A percentile compares a stretch with the other conserved stretches of the same genome.
These are phyloP conservation scores for Chrysopilus asiliformis DNA, from an alignment of 2,888 invertebrate species.

Conservation along the genomic window DNA sequence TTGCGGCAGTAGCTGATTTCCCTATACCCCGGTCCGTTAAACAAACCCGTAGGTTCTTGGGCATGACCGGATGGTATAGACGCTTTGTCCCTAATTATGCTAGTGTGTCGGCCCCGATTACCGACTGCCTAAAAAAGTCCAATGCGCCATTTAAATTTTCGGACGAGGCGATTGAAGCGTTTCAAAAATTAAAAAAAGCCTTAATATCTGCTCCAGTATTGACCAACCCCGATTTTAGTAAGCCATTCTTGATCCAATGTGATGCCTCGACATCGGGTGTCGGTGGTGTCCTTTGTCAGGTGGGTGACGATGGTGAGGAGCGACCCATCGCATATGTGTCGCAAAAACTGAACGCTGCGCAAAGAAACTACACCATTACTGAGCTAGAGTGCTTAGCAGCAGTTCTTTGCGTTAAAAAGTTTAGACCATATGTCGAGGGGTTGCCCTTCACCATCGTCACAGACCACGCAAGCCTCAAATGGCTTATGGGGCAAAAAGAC, in stretches of 20 bases:
- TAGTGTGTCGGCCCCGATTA: neutral
- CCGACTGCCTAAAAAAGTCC: conserved; percentile 1
- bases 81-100: neutral
- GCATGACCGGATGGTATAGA: conserved; percentile 1
- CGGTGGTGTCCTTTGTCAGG: neutral
- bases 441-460: too few relatives aligned
- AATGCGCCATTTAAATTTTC: neutral
- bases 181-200: neutral
- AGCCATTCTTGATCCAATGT: neutral
- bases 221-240: neutral
- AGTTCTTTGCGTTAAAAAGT: conserved; percentile 19
- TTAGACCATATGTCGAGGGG: conserved; percentile 19
- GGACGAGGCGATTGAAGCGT: neutral
- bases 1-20: conserved; percentile 9
- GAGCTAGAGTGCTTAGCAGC: too few relatives aligned
- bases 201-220: neutral
- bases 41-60: neutral
- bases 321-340: conserved; percentile 9
- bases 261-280: conserved; percentile 6
- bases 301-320: neutral
- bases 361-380: too few relatives aligned
- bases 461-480: too few relatives aligned
- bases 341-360: conserved; percentile 5
- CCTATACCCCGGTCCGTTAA: conserved; percentile 6
- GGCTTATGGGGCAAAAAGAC: too few relatives aligned